Evolutionary conservation across 53 echinoderm and acorn worm genomes (phyloP), one percentile per base, ranked within the genome.

Genomic region (Astropecten irregularis): DNA sequence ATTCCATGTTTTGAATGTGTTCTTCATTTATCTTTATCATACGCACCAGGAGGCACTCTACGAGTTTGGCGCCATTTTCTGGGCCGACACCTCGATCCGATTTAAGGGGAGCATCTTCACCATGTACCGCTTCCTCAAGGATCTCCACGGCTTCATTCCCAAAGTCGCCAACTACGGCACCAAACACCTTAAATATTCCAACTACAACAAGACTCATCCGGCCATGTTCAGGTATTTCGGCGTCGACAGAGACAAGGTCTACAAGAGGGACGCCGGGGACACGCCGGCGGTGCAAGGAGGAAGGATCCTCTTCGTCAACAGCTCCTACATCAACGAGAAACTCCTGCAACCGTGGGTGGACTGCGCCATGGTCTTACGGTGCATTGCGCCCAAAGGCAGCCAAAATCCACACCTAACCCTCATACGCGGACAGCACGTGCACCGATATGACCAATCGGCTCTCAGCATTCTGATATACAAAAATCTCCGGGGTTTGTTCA

Each of bases 251-350:
- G 33, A 26, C 18, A 19, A 68, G 6, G 73, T 77, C 7, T 88
- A 79, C 66, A 20, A 20, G 6, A 44, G 44, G 2, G 46, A 67
- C 5, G 1, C 0, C 0, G 52, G 79, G n/a, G 23, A 15, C 16
- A 57, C 87, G 1, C 76, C 91, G 1, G 57, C 87, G 37, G 66
- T 71, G 21, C 71, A 79, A 4, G 88, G 84, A 9, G 84, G 88
- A 50, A 68, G 84, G 28, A 87, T 88, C 37, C 61, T 87, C 32
- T 88, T 88, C 40, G 77, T 91, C 42, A 91, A 91, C 79, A 84
- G 91, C 16, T 83, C 91, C 3, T 69, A 77, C 55, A 77, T 88
- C 4, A 84, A 84, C 21, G 74, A 52, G 34, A 68, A 73, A 15
- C 61, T 91, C 8, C 53, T 91, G 15, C 70, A 72, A 4, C 91